phyloP scores from a whole-genome alignment of 2,113 vertebrate species.

The Neolamprologus brichardi region DNA sequence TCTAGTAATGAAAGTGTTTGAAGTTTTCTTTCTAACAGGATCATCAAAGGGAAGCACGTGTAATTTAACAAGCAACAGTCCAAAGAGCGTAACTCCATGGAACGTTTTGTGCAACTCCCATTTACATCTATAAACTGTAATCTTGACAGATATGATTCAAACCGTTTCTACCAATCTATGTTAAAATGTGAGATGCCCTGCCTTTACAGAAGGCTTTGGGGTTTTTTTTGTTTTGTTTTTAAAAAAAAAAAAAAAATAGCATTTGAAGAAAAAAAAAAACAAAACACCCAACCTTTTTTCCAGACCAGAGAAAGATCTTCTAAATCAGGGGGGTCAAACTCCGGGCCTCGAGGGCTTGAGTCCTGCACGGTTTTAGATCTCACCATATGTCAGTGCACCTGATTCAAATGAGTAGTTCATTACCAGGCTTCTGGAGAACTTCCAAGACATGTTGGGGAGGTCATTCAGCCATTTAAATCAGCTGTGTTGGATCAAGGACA shows the following conservation, averaged over 20 bases:
- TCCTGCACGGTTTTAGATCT: not conserved
- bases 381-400: not conserved
- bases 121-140: not conserved
- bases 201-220: not conserved
- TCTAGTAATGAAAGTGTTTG: not conserved
- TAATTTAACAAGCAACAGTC: not conserved
- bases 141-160: not conserved
- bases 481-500: not conserved
- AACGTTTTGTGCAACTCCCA: not conserved
- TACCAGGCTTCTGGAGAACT: not conserved
- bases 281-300: not conserved
- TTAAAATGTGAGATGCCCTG: rapidly evolving
- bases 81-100: rapidly evolving
- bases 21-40: not conserved
- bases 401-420: not conserved
- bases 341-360: rapidly evolving
- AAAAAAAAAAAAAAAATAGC: rapidly evolving
- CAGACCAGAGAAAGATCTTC: not conserved
- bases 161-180: not conserved
- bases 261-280: not conserved
- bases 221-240: rapidly evolving
- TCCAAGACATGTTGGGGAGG: no score
- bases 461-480: no score
- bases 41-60: rapidly evolving
- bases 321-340: not conserved